A percentile compares a stretch with the other conserved stretches of the same genome.
Conservation (phyloP, 2,888 invertebrate species). For the Napeogenes inachia region DNA sequence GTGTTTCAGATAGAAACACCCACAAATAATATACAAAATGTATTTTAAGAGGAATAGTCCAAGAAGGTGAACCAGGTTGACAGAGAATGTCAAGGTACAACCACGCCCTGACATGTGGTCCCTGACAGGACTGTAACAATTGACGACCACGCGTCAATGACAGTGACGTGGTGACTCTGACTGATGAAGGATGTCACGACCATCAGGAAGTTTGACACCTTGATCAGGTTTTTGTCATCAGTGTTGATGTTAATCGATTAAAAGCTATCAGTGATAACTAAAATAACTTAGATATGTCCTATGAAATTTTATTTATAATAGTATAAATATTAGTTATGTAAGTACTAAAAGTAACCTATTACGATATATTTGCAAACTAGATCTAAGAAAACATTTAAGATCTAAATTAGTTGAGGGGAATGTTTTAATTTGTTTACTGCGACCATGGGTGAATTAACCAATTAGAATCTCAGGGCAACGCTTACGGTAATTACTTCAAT, state of each 20-base stretch:
- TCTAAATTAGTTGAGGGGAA: slow-evolving; percentile 6
- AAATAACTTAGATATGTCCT: too few species aligned
- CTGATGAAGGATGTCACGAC: too few species aligned
- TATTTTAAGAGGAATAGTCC: slow-evolving; percentile 7
- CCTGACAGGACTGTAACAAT: slow-evolving; percentile 2
- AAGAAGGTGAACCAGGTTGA: slow-evolving; percentile 19
- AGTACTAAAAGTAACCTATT: too few species aligned
- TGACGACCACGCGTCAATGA: not conserved
- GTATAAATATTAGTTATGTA: too few species aligned
- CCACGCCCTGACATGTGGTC: slow-evolving; percentile 19
- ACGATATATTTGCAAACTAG: too few species aligned
- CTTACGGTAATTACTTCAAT: slow-evolving; percentile 31
- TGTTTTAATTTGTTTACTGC: slow-evolving; percentile 13
- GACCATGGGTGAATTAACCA: slow-evolving; percentile 17
- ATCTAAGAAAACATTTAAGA: too few species aligned
- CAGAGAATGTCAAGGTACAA: slow-evolving; percentile 28
- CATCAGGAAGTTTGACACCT: too few species aligned
- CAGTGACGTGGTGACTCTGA: not conserved
- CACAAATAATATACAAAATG: not conserved
- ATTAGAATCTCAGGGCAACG: slow-evolving; percentile 23
- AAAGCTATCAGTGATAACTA: too few species aligned
- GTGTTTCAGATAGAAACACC: not conserved
- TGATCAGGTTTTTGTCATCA: too few species aligned
- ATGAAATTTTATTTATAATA: too few species aligned
- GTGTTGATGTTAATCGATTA: too few species aligned